A percentile compares a stretch with the other conserved stretches of the same genome.
Conservation (phyloP, 2,888 invertebrate species). For the Hypercompe scribonia region DNA sequence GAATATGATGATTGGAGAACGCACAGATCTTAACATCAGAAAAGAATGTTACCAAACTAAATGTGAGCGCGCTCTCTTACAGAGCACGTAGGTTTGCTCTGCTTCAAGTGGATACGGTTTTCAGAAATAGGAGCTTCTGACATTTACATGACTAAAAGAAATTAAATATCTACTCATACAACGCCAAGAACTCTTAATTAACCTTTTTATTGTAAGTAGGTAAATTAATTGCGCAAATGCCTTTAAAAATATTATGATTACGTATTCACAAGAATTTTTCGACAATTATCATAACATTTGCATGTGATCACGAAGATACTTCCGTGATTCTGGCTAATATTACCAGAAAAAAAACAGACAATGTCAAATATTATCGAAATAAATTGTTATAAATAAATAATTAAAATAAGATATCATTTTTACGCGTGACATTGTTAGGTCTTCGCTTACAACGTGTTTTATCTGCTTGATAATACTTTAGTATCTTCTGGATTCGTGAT, state of each 20-base stretch:
- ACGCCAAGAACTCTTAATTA: not conserved
- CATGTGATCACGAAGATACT: not conserved
- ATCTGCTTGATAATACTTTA: slow-evolving; percentile 11
- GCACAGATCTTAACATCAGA: not conserved
- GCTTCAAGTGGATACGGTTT: not conserved
- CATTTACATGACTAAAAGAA: not conserved
- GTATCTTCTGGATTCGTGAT: slow-evolving; percentile 3
- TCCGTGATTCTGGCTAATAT: not conserved
- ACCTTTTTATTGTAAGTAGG: too few species aligned
- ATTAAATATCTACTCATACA: not conserved
- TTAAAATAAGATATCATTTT: slow-evolving; percentile 1
- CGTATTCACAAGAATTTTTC: not conserved
- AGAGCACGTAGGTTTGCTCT: not conserved
- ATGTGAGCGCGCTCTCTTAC: not conserved
- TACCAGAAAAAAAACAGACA: slow-evolving; percentile 3
- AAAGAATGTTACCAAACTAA: not conserved
- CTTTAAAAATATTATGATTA: not conserved
- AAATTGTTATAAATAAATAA: slow-evolving; percentile 1
- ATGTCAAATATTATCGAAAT: not conserved
- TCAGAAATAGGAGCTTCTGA: not conserved
- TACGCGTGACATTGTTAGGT: not conserved
- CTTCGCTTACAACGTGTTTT: slow-evolving; percentile 1
- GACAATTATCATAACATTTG: not conserved
- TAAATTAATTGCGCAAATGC: not conserved
- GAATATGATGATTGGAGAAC: not conserved